Evolutionary conservation across 2,888 invertebrate genomes (phyloP).

Genomic region (Congeria kusceri): DNA sequence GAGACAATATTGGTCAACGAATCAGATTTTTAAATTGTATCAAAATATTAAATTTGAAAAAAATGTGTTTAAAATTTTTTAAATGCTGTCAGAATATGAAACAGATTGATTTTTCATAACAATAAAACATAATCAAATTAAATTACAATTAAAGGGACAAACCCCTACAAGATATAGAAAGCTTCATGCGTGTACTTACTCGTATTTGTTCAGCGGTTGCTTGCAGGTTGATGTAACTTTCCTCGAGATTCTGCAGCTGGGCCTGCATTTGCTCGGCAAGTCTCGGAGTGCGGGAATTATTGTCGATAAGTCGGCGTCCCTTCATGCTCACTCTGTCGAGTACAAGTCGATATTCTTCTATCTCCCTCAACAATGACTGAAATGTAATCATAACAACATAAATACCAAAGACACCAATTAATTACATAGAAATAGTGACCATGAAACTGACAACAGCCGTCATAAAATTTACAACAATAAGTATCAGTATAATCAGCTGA

Average conservation of each 20-base stretch:
- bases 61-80: no score
- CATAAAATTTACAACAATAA: no score
- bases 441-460: no score
- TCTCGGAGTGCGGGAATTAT: conserved; percentile 89
- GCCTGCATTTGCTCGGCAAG: conserved; percentile 93
- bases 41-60: no score
- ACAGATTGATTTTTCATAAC: no score
- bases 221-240: conserved; percentile 95
- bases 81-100: no score
- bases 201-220: conserved; percentile 96
- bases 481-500: no score
- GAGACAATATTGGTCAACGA: no score
- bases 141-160: conserved; percentile 1
- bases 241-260: conserved; percentile 95
- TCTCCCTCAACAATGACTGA: conserved; percentile 86
- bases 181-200: conserved; percentile 76
- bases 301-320: conserved; percentile 93
- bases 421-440: no score
- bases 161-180: conserved; percentile 9
- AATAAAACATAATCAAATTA: no score
- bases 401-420: neutral
- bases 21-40: no score
- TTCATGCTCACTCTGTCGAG: conserved; percentile 93
- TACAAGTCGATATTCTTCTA: conserved; percentile 92
- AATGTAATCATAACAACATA: conserved; percentile 14